Conservation (phyloP, 2,888 invertebrate genomes). For the Pantelozetes paolii region DNA sequence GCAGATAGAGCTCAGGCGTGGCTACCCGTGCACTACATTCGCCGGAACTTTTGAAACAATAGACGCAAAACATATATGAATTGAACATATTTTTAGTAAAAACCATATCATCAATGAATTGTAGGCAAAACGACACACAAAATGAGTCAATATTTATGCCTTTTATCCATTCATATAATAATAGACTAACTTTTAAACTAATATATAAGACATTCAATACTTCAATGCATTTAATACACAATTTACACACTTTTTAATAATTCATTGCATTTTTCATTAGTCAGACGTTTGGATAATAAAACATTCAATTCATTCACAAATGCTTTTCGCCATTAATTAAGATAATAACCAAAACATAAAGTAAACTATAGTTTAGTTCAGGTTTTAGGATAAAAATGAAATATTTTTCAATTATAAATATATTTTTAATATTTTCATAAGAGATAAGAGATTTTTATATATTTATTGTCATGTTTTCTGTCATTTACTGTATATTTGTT, state of each 20-base stretch:
- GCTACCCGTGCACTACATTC: slow-evolving; percentile 2
- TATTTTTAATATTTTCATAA: neutral
- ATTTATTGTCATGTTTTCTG: neutral
- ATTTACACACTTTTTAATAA: neutral
- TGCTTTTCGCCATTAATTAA: neutral
- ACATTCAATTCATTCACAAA: neutral
- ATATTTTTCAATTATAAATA: neutral
- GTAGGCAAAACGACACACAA: neutral
- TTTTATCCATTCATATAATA: neutral
- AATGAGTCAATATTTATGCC: slow-evolving; percentile 23
- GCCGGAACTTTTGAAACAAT: neutral
- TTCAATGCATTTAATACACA: neutral
- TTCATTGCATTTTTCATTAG: slow-evolving; percentile 24
- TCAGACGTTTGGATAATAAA: slow-evolving; percentile 6
- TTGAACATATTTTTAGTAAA: neutral
- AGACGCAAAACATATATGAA: slow-evolving; percentile 9
- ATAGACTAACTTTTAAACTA: neutral
- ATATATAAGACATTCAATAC: neutral
- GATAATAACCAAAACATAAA: neutral
- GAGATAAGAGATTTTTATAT: neutral
- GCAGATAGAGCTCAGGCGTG: slow-evolving; percentile 24
- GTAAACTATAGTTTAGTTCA: no score
- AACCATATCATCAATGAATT: neutral
- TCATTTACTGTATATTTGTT: neutral
- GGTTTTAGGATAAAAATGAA: neutral